A percentile compares a stretch with the other conserved stretches of the same genome.
phyloP scores from a whole-genome alignment of 2,797 vertebrate genomes.

The Limosa lapponica region DNA sequence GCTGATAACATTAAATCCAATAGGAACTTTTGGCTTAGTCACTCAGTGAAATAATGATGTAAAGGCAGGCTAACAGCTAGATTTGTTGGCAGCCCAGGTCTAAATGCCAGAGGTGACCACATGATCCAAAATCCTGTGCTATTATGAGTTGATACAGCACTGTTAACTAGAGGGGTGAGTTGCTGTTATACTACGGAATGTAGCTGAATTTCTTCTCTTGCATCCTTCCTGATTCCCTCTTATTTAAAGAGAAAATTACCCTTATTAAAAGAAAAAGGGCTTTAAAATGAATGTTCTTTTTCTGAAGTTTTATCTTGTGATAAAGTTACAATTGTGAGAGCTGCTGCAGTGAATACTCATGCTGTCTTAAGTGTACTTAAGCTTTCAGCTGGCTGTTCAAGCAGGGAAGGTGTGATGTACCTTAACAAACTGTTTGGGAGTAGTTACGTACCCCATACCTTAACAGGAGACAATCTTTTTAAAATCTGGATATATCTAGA shows the following conservation, averaged over 20 bases:
- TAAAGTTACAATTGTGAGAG: rapidly evolving
- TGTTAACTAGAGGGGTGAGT: not conserved
- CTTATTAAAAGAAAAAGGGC: not conserved
- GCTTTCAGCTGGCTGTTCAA: not conserved
- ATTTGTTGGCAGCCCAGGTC: not conserved
- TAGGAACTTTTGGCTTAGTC: not conserved
- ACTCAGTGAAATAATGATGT: not conserved
- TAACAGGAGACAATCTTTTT: not conserved
- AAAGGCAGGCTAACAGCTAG: not conserved
- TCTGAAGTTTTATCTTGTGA: not conserved
- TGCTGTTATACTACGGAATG: not conserved
- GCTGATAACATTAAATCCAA: not conserved
- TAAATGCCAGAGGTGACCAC: not conserved
- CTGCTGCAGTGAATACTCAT: not conserved
- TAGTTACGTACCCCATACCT: not conserved
- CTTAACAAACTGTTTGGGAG: not conserved
- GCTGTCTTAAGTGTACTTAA: not conserved
- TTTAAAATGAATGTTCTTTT: not conserved
- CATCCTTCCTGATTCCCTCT: not conserved
- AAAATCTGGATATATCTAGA: not conserved
- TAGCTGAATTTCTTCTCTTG: not conserved
- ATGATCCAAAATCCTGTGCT: not conserved
- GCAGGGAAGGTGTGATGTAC: not conserved
- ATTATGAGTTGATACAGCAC: rapidly evolving
- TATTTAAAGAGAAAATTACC: not conserved